These are phyloP conservation scores for Rhinichthys klamathensis DNA, from an alignment of 2,113 vertebrate genomes.

Conservation along the genomic window DNA sequence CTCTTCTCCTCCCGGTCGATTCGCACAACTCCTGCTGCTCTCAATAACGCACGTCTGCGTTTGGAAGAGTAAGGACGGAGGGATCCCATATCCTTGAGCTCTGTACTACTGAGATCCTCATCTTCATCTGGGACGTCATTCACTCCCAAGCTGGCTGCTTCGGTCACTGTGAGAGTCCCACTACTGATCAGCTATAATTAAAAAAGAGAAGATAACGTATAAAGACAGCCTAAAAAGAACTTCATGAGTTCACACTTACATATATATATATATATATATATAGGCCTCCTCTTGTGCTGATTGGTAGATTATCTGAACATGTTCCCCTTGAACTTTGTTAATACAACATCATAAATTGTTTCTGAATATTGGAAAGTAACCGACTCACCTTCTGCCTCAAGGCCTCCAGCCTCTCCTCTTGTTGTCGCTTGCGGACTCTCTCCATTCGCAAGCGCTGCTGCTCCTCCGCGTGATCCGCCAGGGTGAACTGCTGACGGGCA, in stretches of 20 bases:
- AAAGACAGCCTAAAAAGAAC: background rate
- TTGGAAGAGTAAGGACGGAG: slow-evolving; percentile 90
- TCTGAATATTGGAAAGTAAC: background rate
- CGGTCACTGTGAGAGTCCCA: slow-evolving; percentile 80
- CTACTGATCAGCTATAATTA: slow-evolving; percentile 82
- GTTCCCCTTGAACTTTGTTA: too few relatives aligned
- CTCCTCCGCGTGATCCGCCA: slow-evolving; percentile 87
- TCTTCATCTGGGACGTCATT: slow-evolving; percentile 87
- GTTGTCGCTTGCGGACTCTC: slow-evolving; percentile 83
- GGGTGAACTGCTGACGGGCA: slow-evolving; percentile 80
- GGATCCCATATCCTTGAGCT: slow-evolving; percentile 83
- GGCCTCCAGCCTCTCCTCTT: slow-evolving; percentile 88
- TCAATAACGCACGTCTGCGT: slow-evolving; percentile 85
- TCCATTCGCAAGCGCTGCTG: slow-evolving; percentile 80
- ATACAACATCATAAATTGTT: too few relatives aligned
- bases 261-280: too few relatives aligned
- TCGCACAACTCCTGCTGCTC: slow-evolving; percentile 87
- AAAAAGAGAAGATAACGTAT: background rate
- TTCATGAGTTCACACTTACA: too few relatives aligned
- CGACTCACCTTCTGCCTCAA: slow-evolving; percentile 83
- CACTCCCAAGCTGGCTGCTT: slow-evolving; percentile 84
- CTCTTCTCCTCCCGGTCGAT: slow-evolving; percentile 93
- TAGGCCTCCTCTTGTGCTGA: too few relatives aligned
- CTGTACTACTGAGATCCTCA: slow-evolving; percentile 75
- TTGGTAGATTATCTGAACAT: too few relatives aligned